Percentiles rank a stretch among this genome's conserved stretches.
phyloP scores from a whole-genome alignment of 2,888 invertebrate species.

The Drosophila parthenogenetica region DNA sequence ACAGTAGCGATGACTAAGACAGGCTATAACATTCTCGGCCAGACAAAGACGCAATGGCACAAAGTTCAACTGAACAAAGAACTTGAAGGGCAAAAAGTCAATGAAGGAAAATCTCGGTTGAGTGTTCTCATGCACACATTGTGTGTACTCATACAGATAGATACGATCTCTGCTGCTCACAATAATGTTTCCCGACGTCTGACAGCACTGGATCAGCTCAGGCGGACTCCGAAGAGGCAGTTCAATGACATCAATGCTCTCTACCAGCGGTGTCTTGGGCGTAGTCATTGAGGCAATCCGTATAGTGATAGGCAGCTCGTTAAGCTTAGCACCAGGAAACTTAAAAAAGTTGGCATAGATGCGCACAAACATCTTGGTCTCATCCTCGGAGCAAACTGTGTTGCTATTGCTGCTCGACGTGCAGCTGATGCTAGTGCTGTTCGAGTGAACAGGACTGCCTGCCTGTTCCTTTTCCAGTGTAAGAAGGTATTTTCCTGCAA shows the following conservation, averaged over 20 bases:
- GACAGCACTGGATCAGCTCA: conserved; percentile 88
- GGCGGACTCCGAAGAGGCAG: conserved; percentile 88
- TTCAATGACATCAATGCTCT: conserved; percentile 90
- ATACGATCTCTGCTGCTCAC: conserved; percentile 84
- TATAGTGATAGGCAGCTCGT: conserved; percentile 86
- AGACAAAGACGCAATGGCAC: conserved; percentile 87
- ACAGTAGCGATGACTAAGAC: conserved; percentile 87
- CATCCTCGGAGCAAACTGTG: conserved; percentile 83
- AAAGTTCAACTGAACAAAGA: conserved; percentile 89
- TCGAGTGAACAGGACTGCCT: conserved; percentile 81
- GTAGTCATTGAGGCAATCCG: conserved; percentile 91
- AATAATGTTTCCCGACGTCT: conserved; percentile 83
- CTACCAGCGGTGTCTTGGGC: conserved; percentile 88
- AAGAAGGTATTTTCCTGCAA: conserved; percentile 80
- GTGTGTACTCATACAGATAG: conserved; percentile 87
- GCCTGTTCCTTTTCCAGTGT: conserved; percentile 83
- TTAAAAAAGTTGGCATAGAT: conserved; percentile 90
- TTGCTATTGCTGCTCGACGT: conserved; percentile 83
- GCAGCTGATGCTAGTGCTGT: conserved; percentile 80
- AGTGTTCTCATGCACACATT: conserved; percentile 89
- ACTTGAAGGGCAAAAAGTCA: conserved; percentile 89
- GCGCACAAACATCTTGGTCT: conserved; percentile 86
- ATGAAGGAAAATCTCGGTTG: conserved; percentile 87
- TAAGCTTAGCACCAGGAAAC: conserved; percentile 81
- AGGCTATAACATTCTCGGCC: conserved; percentile 89